Conservation (phyloP, 2,113 vertebrate genomes). For the Gasterosteus aculeatus region DNA sequence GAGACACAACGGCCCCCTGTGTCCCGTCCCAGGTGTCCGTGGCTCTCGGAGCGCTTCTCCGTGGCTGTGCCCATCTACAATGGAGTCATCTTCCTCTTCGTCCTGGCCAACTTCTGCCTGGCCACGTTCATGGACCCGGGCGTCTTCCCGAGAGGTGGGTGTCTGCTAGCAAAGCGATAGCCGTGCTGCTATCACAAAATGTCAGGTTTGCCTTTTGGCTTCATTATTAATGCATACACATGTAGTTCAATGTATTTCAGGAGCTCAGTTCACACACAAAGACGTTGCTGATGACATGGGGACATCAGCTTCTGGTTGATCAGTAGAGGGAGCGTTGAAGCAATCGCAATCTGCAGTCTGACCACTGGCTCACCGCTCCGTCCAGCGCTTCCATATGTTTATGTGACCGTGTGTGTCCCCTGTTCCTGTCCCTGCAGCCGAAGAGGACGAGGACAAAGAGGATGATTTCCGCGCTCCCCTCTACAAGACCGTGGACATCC, state of each 20-base stretch:
- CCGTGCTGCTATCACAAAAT: neutral
- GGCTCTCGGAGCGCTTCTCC: constrained; percentile 91
- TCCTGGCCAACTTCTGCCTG: constrained; percentile 98
- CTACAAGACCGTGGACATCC: constrained; percentile 97
- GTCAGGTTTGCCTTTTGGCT: neutral
- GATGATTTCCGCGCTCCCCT: constrained; percentile 96
- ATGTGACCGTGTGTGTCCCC: neutral
- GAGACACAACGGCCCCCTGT: neutral
- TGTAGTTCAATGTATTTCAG: neutral
- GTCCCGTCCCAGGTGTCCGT: constrained; percentile 86
- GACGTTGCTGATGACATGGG: neutral
- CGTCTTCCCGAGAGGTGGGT: constrained; percentile 94
- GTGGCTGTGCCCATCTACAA: constrained; percentile 93
- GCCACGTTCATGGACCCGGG: constrained; percentile 99
- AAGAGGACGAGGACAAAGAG: constrained; percentile 98
- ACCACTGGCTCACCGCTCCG: neutral
- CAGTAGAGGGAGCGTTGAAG: neutral
- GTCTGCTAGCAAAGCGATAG: neutral
- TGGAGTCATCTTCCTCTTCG: constrained; percentile 93
- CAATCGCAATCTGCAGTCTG: neutral
- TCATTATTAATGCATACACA: neutral
- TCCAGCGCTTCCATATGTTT: neutral
- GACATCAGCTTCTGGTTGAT: neutral
- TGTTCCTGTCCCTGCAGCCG: constrained; percentile 78
- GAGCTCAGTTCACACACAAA: neutral